Conservation (phyloP, 2,797 vertebrate genomes). For the Malurus leucopterus region DNA sequence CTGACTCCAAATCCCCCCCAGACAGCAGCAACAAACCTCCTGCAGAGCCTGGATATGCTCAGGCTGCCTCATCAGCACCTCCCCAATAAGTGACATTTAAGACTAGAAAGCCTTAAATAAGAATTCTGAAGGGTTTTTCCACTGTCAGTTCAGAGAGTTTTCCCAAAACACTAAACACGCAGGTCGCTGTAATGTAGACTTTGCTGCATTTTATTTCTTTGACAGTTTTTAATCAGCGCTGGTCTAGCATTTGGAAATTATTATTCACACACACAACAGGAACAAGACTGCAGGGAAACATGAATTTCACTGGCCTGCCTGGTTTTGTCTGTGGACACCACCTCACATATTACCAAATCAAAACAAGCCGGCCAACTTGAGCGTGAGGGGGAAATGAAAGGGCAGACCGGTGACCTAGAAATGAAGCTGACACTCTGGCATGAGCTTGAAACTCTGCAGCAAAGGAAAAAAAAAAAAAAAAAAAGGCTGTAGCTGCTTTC, state of each 20-base stretch:
- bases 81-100: neutral
- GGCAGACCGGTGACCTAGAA: constrained; percentile 52
- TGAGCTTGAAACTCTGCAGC: neutral
- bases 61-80: neutral
- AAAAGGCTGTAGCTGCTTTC: neutral
- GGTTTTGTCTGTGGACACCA: constrained; percentile 44
- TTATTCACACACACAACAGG: constrained; percentile 25
- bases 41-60: neutral
- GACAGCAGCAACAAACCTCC: neutral
- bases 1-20: fast-evolving
- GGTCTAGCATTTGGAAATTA: constrained; percentile 50
- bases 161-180: neutral
- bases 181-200: neutral
- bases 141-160: neutral
- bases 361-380: constrained; percentile 42
- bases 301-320: constrained; percentile 33
- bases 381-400: constrained; percentile 43
- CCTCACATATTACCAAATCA: constrained; percentile 50
- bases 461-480: neutral
- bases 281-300: constrained; percentile 37
- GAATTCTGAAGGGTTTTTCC: neutral
- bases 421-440: constrained; percentile 16
- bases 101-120: neutral
- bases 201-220: neutral
- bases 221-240: constrained; percentile 30